Evolutionary conservation across 2,888 invertebrate genomes (phyloP), one percentile per base, ranked within the genome.

Genomic region (Epistrophe grossulariae): DNA sequence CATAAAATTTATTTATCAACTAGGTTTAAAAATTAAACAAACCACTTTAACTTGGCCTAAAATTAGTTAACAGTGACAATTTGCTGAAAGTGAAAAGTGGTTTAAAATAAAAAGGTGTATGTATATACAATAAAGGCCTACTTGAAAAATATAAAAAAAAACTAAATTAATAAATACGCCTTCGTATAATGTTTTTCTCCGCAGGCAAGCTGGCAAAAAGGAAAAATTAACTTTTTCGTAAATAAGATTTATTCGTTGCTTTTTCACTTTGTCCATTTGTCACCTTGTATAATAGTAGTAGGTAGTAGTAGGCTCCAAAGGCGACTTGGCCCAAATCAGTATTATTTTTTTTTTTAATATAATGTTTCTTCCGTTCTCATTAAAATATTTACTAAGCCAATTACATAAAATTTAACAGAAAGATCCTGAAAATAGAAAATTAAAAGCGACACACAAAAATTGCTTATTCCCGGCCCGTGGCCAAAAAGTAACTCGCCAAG

Each of bases 341-440:
- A 0, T 28, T 28, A 2, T 5, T 55, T 28, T 8, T 52, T 52
- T 2, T 5, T 1, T 48, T 4, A 17, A 6, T 19, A 66, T 38
- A 72, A 55, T 45, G 60, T 82, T 74, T 62, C 52, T 72, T 74
- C 35, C 74, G 74, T 83, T 87, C 74, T 79, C 87, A 87, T 83
- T 83, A 87, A 87, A 87, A 87, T 82, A 82, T 87, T n/a, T 83
- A 83, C 76, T 87, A 87, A 87, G 79, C 87, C 79, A 87, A 87
- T 87, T 87, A 87, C 87, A 87, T 66, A 74, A 79, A 71, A 77
- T 87, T 87, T 74, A 71, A 59, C 73, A 66, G 43, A 62, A 80
- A 48, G 45, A 59, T 13, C 11, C 38, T 62, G 7, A 71, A 19
- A 84, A 48, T 19, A 52, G 52, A 59, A 70, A 70, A 55, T 38